These are phyloP conservation scores for Nasonovia ribisnigri DNA, from an alignment of 2,888 invertebrate genomes.

Conservation along the genomic window DNA sequence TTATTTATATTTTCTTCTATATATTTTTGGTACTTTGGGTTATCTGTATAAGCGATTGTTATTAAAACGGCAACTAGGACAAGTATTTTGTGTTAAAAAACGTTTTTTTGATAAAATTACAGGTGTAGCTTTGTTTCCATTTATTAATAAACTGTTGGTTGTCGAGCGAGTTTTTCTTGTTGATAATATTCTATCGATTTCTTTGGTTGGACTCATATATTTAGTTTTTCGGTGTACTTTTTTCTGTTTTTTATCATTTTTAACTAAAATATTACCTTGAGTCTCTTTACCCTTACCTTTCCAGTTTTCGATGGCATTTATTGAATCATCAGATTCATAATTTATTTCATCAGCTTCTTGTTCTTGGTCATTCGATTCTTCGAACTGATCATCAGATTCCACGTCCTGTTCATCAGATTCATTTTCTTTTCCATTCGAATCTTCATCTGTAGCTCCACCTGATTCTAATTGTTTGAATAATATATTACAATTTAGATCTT, in stretches of 20 bases:
- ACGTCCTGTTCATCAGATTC: background rate
- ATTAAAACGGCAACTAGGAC: too few relatives aligned
- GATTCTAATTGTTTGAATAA: background rate
- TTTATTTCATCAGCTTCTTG: background rate
- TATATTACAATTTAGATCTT: background rate
- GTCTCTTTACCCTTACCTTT: background rate
- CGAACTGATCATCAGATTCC: too few relatives aligned
- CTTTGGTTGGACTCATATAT: background rate
- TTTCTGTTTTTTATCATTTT: background rate
- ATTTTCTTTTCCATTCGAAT: background rate
- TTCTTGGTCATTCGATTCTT: too few relatives aligned
- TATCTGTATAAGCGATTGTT: too few relatives aligned
- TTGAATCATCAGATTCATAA: background rate
- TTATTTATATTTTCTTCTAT: too few relatives aligned
- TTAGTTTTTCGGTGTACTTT: background rate
- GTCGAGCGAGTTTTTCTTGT: background rate
- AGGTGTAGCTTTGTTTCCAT: background rate
- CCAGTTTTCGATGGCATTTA: background rate
- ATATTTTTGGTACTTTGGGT: too few relatives aligned
- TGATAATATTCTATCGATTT: background rate
- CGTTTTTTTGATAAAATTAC: too few relatives aligned
- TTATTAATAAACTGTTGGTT: background rate
- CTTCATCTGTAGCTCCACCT: background rate
- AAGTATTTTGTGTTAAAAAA: too few relatives aligned
- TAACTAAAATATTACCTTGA: background rate